Evolutionary conservation across 2,888 invertebrate species (phyloP).

Genomic region (Operophtera brumata): DNA sequence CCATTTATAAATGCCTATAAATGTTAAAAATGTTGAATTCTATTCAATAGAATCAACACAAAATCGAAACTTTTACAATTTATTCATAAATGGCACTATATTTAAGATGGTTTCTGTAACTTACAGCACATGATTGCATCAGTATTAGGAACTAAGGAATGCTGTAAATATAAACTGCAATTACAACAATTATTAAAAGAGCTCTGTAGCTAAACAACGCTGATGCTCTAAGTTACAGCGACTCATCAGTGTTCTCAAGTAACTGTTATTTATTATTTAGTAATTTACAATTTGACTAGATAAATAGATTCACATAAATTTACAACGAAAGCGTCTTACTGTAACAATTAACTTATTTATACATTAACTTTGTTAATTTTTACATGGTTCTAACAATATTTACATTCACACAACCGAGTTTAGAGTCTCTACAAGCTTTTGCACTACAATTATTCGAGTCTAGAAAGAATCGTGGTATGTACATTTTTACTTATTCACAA

Average conservation of each 20-base stretch:
- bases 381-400: conserved; percentile 51
- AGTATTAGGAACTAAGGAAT: conserved; percentile 17
- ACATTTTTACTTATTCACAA: conserved; percentile 19
- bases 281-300: conserved; percentile 47
- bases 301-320: conserved; percentile 52
- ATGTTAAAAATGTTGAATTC: conserved; percentile 70
- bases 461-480: conserved; percentile 7
- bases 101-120: conserved; percentile 26
- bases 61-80: conserved; percentile 64
- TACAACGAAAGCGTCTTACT: conserved; percentile 59
- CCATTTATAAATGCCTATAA: conserved; percentile 47
- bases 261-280: conserved; percentile 34
- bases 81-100: conserved; percentile 56
- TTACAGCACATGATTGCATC: conserved; percentile 19
- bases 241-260: conserved; percentile 16
- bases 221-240: conserved; percentile 34
- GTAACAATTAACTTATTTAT: conserved; percentile 40
- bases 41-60: conserved; percentile 73
- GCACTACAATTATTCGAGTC: conserved; percentile 23
- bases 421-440: conserved; percentile 49
- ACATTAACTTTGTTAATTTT: conserved; percentile 43
- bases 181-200: background rate
- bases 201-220: background rate
- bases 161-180: conserved; percentile 1
- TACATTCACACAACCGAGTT: conserved; percentile 74